Base-by-base conservation (phyloP, 2,888 invertebrate genomes). In the Linnaemya vulpina region DNA sequence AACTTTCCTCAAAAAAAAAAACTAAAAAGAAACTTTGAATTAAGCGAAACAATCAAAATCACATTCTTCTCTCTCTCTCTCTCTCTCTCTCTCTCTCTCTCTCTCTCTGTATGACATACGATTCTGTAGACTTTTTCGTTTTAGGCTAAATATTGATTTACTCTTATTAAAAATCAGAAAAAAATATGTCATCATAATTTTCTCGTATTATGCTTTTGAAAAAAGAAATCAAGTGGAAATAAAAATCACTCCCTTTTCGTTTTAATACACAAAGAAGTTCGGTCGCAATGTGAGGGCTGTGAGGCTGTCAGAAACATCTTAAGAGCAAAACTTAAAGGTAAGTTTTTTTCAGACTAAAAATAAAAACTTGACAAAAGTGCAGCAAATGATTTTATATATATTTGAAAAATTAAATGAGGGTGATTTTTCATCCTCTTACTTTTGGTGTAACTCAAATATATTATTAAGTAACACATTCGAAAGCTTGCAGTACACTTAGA, bases 151-250 rank as follows among this genome's bases (percentile, higher is more conserved):
- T 75, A 85, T 85, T 79, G 78, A 85, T 79, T 82, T 82, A 85
- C 79, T 65, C 75, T 51, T 82, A 82, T 82, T 78, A 82, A 85
- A 85, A 85, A 82, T 82, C 82, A 75, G 2, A 10, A 71, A 40
- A 78, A 85, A 82, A 79, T 75, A 85, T 85, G 85, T 79, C 82
- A 85, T 79, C 82, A 85, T 76, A 75, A 71, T 85, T 82, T 82
- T 82, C 51, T 71, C 68, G 63, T 70, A 62, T 75, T 55, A 25
- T 53, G 15, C 11, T 38, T 70, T 25, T 17, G 51, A 7, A 17
- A 40, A 68, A 20, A 13, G 35, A 55, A 38, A 51, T 7, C 22
- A 58, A 43, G 8, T 11, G n/a, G 17, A 15, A 73, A 13, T 60
- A 13, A 20, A 75, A 76, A 71, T 83, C 76, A 83, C 82, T 83